These are phyloP conservation scores for Diphyllodes magnificus DNA, from an alignment of 2,113 vertebrate species.

Conservation along the genomic window DNA sequence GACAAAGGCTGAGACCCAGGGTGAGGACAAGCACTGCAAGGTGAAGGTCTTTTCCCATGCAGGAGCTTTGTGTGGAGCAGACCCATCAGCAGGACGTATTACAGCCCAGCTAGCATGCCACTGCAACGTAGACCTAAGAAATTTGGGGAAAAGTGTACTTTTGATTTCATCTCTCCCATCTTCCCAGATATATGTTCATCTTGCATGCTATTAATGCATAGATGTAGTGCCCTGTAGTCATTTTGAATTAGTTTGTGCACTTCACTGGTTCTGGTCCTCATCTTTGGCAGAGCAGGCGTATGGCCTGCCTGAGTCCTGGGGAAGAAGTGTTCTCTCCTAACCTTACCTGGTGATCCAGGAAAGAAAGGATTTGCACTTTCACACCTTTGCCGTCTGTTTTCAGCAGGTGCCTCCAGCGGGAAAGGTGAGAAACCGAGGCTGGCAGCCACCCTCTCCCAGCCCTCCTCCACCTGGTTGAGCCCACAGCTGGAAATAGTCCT, in stretches of 20 bases:
- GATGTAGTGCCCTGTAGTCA: not conserved
- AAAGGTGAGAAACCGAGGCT: not conserved
- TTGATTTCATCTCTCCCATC: not conserved
- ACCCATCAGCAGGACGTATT: not conserved
- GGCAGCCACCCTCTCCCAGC: not conserved
- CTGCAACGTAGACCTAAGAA: accelerated
- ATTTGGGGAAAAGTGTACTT: not conserved
- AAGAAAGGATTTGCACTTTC: not conserved
- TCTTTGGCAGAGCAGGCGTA: not conserved
- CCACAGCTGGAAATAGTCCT: not conserved
- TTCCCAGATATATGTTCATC: not conserved
- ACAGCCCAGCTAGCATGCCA: not conserved
- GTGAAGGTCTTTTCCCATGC: not conserved
- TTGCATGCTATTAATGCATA: not conserved
- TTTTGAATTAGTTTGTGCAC: not conserved
- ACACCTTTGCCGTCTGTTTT: not conserved
- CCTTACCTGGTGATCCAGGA: not conserved
- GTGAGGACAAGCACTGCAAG: not conserved
- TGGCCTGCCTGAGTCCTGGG: not conserved
- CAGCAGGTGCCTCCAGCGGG: not conserved
- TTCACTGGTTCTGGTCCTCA: not conserved
- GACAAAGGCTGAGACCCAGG: not conserved
- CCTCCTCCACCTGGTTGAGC: not conserved
- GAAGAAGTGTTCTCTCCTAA: not conserved
- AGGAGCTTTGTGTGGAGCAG: not conserved